Base-by-base conservation (phyloP, 1,140 invertebrate species). In the Proctacanthus coquilletti region DNA sequence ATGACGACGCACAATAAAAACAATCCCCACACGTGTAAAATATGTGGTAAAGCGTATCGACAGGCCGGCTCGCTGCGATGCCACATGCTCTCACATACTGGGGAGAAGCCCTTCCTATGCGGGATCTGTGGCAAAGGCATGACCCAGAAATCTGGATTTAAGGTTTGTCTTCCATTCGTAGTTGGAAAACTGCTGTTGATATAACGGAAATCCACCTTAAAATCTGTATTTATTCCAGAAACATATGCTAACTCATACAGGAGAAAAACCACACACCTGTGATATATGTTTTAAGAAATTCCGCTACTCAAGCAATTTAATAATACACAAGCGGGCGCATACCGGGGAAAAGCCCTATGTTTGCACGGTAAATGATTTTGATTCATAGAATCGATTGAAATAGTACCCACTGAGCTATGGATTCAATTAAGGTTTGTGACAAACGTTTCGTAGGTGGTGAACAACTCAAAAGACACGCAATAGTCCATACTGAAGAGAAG, bases 261-360 rank as follows among this genome's bases (percentile, higher is more conserved):
- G 56, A 8, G 49, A 49, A 38, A 56, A 55, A 33, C 52, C 56
- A 0, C 47, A 56, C 40, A 45, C 47, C 14, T 60, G 56, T n/a
- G 51, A 38, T 31, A 46, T 59, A 18, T 60, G 56, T 39, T 49
- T 42, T 4, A 46, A 50, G 9, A 45, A 49, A 33, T 60, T 60
- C 18, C 52, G 53, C 3, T 56, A 55, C 17, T 56, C 56, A 18
- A 59, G 56, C 40, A 60, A 60, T 43, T 43, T 60, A 14, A 55
- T 56, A 20, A 60, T 62, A 43, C 70, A 62, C 63, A 70, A 65
- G 51, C 60, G 53, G 3, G 44, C 50, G n/a, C 82, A 86, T 51
- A 71, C 68, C 18, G 73, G 80, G 6, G 77, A 81, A 50, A 81
- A 82, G 52, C 76, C 78, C 2, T 81, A 77, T 55, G 61, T 68